Base-by-base conservation (phyloP, 2,113 vertebrate genomes). In the Scortum barcoo region DNA sequence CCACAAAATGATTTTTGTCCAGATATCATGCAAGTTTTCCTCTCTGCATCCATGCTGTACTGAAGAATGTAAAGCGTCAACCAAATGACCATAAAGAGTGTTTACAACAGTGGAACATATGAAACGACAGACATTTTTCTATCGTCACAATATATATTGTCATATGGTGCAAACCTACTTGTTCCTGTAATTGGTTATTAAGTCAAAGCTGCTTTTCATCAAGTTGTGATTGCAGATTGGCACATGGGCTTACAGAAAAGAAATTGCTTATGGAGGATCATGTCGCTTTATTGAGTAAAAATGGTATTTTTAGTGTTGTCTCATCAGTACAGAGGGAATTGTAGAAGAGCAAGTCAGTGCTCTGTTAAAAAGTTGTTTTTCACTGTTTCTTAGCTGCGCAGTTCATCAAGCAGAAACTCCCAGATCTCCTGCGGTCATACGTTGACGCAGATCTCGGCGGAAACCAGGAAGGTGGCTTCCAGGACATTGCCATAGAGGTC, bases 401-500 rank as follows among this genome's bases (percentile, higher is more conserved):
- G 93, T 99, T 99, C 93, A 97, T 99, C 93, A 99, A 99, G 95
- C 98, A 99, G 95, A 99, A 99, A 92, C 98, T 99, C 82, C 98
- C 98, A 0, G 98, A 99, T 93, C 97, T 99, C 86, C 94, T 99
- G 89, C 97, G 98, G 75, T 99, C 98, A 65, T 99, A 99, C 94
- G 97, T 99, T 93, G 98, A 99, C 97, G 97, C 97, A 9, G 98
- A 99, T 96, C 98, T 99, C 66, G 96, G 98, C 87, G 97, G 97
- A 93, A 99, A 96, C 95, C 98, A 99, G 96, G 98, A 99, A 98
- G 98, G 98, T 99, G 98, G 98, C 97, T 99, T 99, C 95, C 98
- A 99, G 92, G 98, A 99, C 94, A 99, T 99, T 94, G 97, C 98
- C 86, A 99, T 99, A 97, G 98, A 99, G 95, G 97, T 99, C 94